A percentile compares a stretch with the other conserved stretches of the same genome.
These are phyloP conservation scores for Gobiocypris rarus DNA, from an alignment of 2,113 vertebrate species.

Conservation along the genomic window DNA sequence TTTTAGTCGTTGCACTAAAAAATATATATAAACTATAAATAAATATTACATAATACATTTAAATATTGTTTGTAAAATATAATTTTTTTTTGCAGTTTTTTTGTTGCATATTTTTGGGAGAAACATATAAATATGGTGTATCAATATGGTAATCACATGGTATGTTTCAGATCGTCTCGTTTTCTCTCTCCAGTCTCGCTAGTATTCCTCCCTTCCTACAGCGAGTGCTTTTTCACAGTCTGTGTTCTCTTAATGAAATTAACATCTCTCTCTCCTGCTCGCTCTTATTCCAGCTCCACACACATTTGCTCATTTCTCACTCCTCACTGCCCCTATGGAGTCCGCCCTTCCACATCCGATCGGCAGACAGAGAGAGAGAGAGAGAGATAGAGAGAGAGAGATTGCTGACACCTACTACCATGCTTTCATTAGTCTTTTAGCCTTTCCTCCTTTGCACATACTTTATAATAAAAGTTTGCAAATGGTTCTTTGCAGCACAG, in stretches of 20 bases:
- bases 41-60: no score
- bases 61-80: no score
- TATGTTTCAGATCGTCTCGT: neutral
- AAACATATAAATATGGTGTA: neutral
- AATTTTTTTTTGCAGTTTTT: no score
- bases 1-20: no score
- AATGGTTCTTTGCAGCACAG: neutral
- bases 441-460: neutral
- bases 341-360: constrained; percentile 60
- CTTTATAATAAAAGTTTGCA: neutral
- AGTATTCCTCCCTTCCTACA: constrained; percentile 35
- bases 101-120: neutral
- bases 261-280: constrained; percentile 43
- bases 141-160: neutral
- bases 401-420: constrained; percentile 53
- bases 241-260: constrained; percentile 69
- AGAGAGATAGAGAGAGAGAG: constrained; percentile 15
- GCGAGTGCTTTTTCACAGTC: constrained; percentile 50
- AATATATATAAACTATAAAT: no score
- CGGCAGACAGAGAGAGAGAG: neutral
- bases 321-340: constrained; percentile 55
- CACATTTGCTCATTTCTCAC: constrained; percentile 60
- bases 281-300: neutral
- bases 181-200: constrained; percentile 9
- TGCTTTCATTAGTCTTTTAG: constrained; percentile 63